These are phyloP conservation scores for Nesidiocoris tenuis DNA, from an alignment of 2,888 invertebrate genomes.

Conservation along the genomic window DNA sequence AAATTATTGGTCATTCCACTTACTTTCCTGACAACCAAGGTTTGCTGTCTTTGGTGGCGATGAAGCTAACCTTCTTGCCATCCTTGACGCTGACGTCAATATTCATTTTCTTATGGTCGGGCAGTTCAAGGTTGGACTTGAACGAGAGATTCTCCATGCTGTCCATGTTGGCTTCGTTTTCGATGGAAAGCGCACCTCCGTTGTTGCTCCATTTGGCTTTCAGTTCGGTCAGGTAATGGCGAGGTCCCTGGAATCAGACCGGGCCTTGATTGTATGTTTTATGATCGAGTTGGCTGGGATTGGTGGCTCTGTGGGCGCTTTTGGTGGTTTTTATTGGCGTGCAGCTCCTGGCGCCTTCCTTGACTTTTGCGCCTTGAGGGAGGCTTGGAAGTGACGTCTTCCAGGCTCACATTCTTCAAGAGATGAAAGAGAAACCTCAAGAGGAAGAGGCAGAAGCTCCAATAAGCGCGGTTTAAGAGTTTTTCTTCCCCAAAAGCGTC, in stretches of 20 bases:
- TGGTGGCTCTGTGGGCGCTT: too few relatives aligned
- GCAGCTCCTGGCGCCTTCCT: too few relatives aligned
- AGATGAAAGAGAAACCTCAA: too few relatives aligned
- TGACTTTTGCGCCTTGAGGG: too few relatives aligned
- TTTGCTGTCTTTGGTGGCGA: slow-evolving; percentile 64
- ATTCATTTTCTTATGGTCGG: slow-evolving; percentile 64
- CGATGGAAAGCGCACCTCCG: slow-evolving; percentile 57
- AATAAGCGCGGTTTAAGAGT: too few relatives aligned
- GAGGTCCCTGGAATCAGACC: slow-evolving; percentile 45
- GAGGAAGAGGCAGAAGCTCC: too few relatives aligned
- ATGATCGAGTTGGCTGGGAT: too few relatives aligned
- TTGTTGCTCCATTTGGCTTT: slow-evolving; percentile 49
- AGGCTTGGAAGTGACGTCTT: too few relatives aligned
- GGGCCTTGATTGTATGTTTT: too few relatives aligned
- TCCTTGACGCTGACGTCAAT: slow-evolving; percentile 64
- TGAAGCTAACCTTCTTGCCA: slow-evolving; percentile 64
- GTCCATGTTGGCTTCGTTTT: slow-evolving; percentile 56
- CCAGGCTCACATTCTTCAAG: too few relatives aligned
- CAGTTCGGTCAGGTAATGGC: slow-evolving; percentile 46
- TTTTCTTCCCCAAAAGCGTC: too few relatives aligned
- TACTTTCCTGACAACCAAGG: slow-evolving; percentile 70
- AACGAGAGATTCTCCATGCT: slow-evolving; percentile 67
- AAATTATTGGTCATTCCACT: slow-evolving; percentile 44
- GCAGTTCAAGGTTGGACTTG: slow-evolving; percentile 63
- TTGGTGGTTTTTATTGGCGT: too few relatives aligned